Conservation (phyloP, 1,140 invertebrate genomes). For the Elymnias hypermnestra region DNA sequence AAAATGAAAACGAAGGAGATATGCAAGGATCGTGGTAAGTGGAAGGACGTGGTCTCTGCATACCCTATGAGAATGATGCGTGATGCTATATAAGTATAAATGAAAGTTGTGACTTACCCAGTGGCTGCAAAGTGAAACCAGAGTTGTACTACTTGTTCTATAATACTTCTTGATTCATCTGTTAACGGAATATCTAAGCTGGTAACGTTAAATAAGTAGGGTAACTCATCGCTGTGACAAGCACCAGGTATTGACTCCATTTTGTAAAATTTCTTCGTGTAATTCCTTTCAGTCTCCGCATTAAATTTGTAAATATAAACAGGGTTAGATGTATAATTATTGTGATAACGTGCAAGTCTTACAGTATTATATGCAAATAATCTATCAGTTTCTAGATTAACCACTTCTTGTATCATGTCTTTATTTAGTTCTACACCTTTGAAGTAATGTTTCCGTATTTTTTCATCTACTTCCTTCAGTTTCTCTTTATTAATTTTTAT, state of each 20-base stretch:
- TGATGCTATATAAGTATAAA: no score
- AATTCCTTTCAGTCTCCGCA: constrained; percentile 57
- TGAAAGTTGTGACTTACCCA: constrained; percentile 37
- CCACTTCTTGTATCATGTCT: constrained; percentile 34
- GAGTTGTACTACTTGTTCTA: constrained; percentile 40
- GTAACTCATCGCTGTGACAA: constrained; percentile 61
- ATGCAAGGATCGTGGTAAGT: no score
- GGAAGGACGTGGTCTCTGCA: no score
- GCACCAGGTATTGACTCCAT: constrained; percentile 50
- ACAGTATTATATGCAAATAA: constrained; percentile 53
- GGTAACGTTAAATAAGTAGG: constrained; percentile 54
- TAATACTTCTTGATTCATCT: constrained; percentile 37
- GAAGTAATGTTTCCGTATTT: constrained; percentile 51
- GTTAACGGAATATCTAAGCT: constrained; percentile 45
- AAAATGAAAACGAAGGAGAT: no score
- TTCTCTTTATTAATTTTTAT: constrained; percentile 30
- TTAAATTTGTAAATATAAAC: constrained; percentile 58
- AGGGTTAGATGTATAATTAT: constrained; percentile 26
- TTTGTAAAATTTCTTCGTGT: constrained; percentile 48
- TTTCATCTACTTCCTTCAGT: constrained; percentile 30
- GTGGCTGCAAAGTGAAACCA: constrained; percentile 55
- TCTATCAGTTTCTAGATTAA: constrained; percentile 44
- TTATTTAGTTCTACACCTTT: constrained; percentile 30
- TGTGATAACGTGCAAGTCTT: constrained; percentile 46
- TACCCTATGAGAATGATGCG: no score